A percentile compares a stretch with the other conserved stretches of the same genome.
These are phyloP conservation scores for Eunapius fragilis DNA, from an alignment of 37 sponge, comb jelly and placozoan species.

Conservation along the genomic window DNA sequence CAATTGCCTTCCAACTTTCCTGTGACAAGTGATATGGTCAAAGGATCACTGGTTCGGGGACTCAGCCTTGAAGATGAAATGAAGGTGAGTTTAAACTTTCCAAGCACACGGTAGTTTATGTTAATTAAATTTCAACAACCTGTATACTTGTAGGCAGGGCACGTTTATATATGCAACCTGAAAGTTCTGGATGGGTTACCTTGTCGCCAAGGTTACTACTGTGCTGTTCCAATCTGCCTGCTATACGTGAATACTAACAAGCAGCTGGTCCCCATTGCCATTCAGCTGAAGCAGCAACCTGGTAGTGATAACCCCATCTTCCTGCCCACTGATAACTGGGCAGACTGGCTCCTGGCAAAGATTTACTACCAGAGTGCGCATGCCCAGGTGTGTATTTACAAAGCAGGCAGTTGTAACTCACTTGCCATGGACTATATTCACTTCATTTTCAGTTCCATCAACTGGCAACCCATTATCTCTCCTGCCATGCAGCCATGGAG, in stretches of 20 bases:
- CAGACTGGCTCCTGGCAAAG: constrained; percentile 81
- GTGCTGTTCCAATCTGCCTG: constrained; percentile 60
- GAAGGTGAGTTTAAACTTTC: constrained; percentile 27
- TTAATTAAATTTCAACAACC: neutral
- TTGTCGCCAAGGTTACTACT: constrained; percentile 26
- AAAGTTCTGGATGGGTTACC: constrained; percentile 49
- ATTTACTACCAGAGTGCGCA: constrained; percentile 59
- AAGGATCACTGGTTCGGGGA: constrained; percentile 17
- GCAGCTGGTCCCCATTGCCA: constrained; percentile 69
- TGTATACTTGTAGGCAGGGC: constrained; percentile 52
- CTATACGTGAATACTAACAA: constrained; percentile 44
- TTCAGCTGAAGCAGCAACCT: constrained; percentile 64
- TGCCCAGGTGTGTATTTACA: constrained; percentile 49
- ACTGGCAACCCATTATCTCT: constrained; percentile 56
- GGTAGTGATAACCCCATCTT: constrained; percentile 60
- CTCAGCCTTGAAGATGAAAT: constrained; percentile 43
- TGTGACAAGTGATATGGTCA: constrained; percentile 56
- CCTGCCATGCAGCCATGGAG: constrained; percentile 74
- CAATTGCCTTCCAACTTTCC: constrained; percentile 51
- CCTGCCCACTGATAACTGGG: constrained; percentile 55
- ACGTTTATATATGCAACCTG: constrained; percentile 72
- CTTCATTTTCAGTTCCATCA: constrained; percentile 42
- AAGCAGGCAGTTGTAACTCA: constrained; percentile 20
- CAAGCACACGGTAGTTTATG: too few species aligned
- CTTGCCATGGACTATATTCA: neutral